Percentiles rank a stretch among this genome's conserved stretches.
Conservation (phyloP, 1,140 invertebrate genomes). For the Apis dorsata region DNA sequence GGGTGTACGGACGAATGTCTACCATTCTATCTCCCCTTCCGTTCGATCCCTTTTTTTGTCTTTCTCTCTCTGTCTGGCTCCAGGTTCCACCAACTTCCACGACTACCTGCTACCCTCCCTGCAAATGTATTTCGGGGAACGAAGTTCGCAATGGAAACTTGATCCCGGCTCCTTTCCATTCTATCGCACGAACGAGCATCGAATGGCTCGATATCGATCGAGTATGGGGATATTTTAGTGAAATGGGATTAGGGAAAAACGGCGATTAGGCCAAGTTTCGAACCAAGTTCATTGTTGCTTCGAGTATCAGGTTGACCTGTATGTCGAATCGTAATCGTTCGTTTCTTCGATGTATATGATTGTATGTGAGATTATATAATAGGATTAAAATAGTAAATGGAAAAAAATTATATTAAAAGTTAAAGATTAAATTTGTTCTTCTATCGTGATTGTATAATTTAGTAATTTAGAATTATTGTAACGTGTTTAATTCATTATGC, state of each 20-base stretch:
- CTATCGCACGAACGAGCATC: background rate
- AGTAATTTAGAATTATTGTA: too few relatives aligned
- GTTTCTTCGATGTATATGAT: too few relatives aligned
- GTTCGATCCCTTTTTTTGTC: background rate
- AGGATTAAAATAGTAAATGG: too few relatives aligned
- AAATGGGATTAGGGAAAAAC: background rate
- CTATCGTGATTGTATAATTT: too few relatives aligned
- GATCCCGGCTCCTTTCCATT: background rate
- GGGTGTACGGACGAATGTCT: constrained; percentile 58
- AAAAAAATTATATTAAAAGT: too few relatives aligned
- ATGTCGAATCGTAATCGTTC: too few relatives aligned
- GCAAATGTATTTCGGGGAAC: constrained; percentile 18
- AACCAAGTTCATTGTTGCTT: too few relatives aligned
- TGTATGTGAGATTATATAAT: too few relatives aligned
- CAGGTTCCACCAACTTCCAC: constrained; percentile 2
- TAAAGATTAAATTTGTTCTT: too few relatives aligned
- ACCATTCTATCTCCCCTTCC: background rate
- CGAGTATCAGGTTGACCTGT: too few relatives aligned
- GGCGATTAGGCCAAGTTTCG: background rate
- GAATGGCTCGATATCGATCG: background rate
- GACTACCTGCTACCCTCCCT: constrained; percentile 54
- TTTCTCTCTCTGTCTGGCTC: background rate
- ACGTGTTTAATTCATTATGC: too few relatives aligned
- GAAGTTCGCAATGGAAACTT: background rate
- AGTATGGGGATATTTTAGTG: background rate